Conservation (phyloP, 2,113 vertebrate species). For the Mixornis gularis region DNA sequence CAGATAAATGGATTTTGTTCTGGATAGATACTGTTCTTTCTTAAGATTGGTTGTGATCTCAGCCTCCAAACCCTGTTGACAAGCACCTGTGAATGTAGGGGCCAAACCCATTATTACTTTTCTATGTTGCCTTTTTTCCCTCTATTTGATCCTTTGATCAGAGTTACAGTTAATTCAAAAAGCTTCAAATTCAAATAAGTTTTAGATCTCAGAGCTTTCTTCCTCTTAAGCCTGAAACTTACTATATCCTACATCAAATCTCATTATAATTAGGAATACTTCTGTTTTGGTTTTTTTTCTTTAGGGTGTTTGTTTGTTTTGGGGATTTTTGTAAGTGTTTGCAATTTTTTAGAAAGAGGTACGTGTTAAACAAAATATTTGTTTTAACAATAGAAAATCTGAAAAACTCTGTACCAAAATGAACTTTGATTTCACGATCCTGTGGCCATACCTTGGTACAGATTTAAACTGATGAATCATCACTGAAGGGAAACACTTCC, state of each 20-base stretch:
- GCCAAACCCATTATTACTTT: neutral
- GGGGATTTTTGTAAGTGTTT: neutral
- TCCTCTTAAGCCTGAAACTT: neutral
- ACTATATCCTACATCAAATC: neutral
- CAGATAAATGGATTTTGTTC: neutral
- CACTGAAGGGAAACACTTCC: neutral
- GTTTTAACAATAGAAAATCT: neutral
- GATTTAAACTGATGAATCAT: neutral
- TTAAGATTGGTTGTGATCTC: neutral
- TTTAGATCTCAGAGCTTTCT: neutral
- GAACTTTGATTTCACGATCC: neutral
- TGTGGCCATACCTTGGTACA: neutral
- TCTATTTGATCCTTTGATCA: neutral
- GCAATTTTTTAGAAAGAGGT: neutral
- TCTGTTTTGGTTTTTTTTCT: neutral
- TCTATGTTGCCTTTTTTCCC: neutral
- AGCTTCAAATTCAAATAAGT: neutral
- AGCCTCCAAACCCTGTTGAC: neutral
- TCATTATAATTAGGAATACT: neutral
- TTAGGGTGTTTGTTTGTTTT: neutral
- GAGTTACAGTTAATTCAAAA: neutral
- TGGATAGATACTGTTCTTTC: neutral
- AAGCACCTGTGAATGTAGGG: neutral
- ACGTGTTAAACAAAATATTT: neutral
- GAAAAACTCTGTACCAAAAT: neutral